Base-by-base conservation (phyloP, 1,140 invertebrate genomes). In the Brachionus sp. region DNA sequence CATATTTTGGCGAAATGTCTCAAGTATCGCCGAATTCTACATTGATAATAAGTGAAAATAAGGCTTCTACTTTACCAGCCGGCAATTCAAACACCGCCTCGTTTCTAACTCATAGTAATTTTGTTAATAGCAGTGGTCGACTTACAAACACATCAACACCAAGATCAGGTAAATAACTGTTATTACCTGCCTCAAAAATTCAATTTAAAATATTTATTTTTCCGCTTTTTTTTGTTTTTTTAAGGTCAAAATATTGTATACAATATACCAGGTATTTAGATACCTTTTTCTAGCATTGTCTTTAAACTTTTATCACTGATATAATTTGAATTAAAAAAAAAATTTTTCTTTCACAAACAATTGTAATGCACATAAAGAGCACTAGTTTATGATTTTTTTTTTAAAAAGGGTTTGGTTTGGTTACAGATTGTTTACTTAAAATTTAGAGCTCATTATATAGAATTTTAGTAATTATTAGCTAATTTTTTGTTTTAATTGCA, bases 191-290 rank as follows among this genome's bases (percentile, higher is more conserved):
- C 25, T 66, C 64, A 66, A 70, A 70, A 5, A 19, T 16, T 19
- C n/a, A 7, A 39, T 19, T 39, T 19, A n/a, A 19, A 39, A 39
- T 39, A n/a, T 70, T 70, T 37, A 19, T 70, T 19, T 50, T 42
- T 75, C 29, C 25, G 42, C 13, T 46, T 46, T 35, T 19, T 75
- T 75, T 75, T 75, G 2, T 46, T n/a, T 25, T 75, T 29, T 66
- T 75, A 73, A 75, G 70, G 70, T 75, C 70, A 23, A 44, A 75
- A 75, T 46, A 75, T 75, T 25, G 70, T 75, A 6, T 75, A 75
- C 42, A 75, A 75, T 75, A 75, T 75, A 46, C 39, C 37, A 75
- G 70, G 70, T 75, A 75, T 42, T 46, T 75, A 33, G 44, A 46
- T 46, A 46, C 35, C 35, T 68, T 68, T 33, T 37, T 37, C 35